Percentiles rank a stretch among this genome's conserved stretches.
phyloP scores from a whole-genome alignment of 2,797 vertebrate species.

The Sebastes wilsoni region DNA sequence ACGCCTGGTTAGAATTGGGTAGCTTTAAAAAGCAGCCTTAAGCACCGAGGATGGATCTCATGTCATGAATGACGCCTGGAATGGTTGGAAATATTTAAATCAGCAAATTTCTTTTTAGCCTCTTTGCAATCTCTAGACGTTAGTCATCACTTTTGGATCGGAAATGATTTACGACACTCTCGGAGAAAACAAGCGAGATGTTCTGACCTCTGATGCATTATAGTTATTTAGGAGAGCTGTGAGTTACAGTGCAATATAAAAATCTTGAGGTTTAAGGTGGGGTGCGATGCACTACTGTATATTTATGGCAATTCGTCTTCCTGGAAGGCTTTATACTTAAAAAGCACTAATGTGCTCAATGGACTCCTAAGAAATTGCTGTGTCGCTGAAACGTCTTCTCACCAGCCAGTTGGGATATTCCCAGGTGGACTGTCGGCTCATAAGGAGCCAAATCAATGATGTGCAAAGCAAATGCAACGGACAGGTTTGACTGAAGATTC shows the following conservation, averaged over 20 bases:
- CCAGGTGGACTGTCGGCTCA: neutral
- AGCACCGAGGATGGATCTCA: neutral
- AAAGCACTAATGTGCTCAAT: slow-evolving; percentile 22
- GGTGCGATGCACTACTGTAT: neutral
- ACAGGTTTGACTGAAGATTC: neutral
- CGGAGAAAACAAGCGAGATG: neutral
- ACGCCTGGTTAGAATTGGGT: neutral
- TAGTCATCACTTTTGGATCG: slow-evolving; percentile 7
- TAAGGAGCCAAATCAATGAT: neutral
- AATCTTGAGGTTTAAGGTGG: slow-evolving; percentile 1
- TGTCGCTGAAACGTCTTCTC: neutral
- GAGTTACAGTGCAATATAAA: slow-evolving; percentile 16
- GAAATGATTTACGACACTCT: neutral
- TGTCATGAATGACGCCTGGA: neutral
- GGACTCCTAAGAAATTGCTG: slow-evolving; percentile 30
- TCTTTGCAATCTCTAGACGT: neutral
- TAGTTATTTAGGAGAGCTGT: slow-evolving; percentile 20
- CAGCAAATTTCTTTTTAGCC: neutral
- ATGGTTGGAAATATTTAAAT: slow-evolving; percentile 7
- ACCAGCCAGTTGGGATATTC: neutral
- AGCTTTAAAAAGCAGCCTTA: neutral
- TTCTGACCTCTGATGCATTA: slow-evolving; percentile 42
- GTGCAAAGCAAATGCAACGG: neutral
- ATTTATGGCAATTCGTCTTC: slow-evolving; percentile 21
- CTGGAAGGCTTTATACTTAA: slow-evolving; percentile 7